Base-by-base conservation (phyloP, 2,888 invertebrate genomes). In the Cylindroiulus punctatus region DNA sequence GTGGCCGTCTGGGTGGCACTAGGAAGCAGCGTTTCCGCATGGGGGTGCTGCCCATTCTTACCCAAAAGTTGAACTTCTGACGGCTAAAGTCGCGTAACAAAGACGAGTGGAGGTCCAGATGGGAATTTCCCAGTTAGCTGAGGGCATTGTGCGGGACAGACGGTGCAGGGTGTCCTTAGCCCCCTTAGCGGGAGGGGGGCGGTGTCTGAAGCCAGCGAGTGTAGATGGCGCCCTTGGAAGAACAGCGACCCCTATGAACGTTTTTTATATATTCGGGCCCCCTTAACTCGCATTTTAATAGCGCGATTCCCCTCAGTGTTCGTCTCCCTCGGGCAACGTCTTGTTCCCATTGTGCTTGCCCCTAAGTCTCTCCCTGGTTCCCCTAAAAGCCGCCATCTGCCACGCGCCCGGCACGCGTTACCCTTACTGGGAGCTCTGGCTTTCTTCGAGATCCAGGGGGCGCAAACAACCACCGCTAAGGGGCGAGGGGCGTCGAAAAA, bases 321-420 rank as follows among this genome's bases (percentile, higher is more conserved):
- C 57, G 57, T 57, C 22, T 57, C 57, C 57, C 57, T 57, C 57
- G 57, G 57, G 57, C 57, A 57, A 57, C 57, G 57, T 57, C 57
- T 57, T 57, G 57, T 57, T 57, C 57, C 57, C 57, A 57, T 57
- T 57, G 57, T 57, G 22, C 19, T 10, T 22, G 22, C 57, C 57
- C 8, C 57, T 57, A 57, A 57, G 57, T 57, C 57, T 57, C 44
- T 44, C 44, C 44, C 36, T 36, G 36, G 44, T 22, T 22, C 57
- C 57, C 57, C 57, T 57, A 57, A 57, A 57, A 57, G 22, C 57
- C 22, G 57, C 57, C 57, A 57, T 57, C 57, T 57, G 57, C 57
- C 57, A 57, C 57, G 57, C 57, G 57, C 57, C 57, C 0, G 57
- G 57, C 57, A 57, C 57, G 57, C 57, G 57, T 22, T 22, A 4